Evolutionary conservation across 2,113 vertebrate species (phyloP).

Genomic region (Helogale parvula): DNA sequence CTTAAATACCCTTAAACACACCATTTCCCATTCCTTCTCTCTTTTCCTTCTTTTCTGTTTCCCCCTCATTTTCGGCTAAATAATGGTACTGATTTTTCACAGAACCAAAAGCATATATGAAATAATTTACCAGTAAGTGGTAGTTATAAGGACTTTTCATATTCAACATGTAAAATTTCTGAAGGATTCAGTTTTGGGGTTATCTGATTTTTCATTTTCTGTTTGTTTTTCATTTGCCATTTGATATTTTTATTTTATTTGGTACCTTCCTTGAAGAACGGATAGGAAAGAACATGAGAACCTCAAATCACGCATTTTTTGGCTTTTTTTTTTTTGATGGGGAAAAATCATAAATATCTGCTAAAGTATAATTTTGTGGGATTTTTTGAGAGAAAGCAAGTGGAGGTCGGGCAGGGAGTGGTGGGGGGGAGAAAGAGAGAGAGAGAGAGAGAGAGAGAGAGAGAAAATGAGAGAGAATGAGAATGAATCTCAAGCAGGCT

Average conservation of each 20-base stretch:
- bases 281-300: neutral
- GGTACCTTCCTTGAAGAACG: neutral
- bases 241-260: slow-evolving; percentile 45
- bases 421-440: too few species aligned
- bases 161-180: neutral
- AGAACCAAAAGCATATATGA: neutral
- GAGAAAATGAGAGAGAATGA: too few species aligned
- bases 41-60: neutral
- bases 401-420: too few species aligned
- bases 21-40: neutral
- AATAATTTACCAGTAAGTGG: neutral
- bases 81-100: slow-evolving; percentile 1
- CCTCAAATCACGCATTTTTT: neutral
- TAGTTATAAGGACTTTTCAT: neutral
- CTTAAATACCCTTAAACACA: neutral
- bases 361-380: neutral
- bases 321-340: neutral
- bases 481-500: too few species aligned
- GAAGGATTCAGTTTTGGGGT: neutral
- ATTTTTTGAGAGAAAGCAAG: too few species aligned
- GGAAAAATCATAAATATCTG: neutral
- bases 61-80: neutral
- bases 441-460: too few species aligned
- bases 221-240: neutral
- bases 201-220: neutral